Percentiles rank a stretch among this genome's conserved stretches.
phyloP scores from a whole-genome alignment of 2,113 vertebrate species.

The Myotis brandtii region DNA sequence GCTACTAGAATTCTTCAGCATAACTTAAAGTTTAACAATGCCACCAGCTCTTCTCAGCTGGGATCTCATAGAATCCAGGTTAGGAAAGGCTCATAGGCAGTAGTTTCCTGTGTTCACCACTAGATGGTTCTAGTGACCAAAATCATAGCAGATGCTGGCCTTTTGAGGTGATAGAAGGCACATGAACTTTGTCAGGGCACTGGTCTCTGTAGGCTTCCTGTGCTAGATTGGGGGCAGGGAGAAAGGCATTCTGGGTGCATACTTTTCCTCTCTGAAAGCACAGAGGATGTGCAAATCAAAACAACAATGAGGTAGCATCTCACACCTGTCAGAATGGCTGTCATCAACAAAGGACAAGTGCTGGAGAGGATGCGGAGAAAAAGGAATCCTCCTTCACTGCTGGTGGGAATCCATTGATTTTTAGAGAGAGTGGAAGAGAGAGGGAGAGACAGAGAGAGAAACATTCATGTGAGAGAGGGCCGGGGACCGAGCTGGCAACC shows the following conservation, averaged over 20 bases:
- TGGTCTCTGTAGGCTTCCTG: neutral
- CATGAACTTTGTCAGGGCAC: neutral
- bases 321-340: too few relatives aligned
- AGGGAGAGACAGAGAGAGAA: too few relatives aligned
- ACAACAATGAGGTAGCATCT: too few relatives aligned
- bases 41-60: neutral
- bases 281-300: neutral
- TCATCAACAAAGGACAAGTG: too few relatives aligned
- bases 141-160: neutral
- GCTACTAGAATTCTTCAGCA: neutral
- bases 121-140: constrained; percentile 65
- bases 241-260: neutral
- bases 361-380: too few relatives aligned
- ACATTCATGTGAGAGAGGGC: too few relatives aligned
- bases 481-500: too few relatives aligned
- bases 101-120: constrained; percentile 20
- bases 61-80: neutral
- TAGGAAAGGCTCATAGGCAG: neutral
- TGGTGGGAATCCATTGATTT: too few relatives aligned
- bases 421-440: too few relatives aligned
- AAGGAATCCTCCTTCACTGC: too few relatives aligned
- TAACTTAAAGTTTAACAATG: constrained; percentile 14
- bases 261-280: neutral
- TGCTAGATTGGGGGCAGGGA: neutral
- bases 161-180: neutral